phyloP scores from a whole-genome alignment of 2,113 vertebrate genomes.

The Emydocephalus ijimae region DNA sequence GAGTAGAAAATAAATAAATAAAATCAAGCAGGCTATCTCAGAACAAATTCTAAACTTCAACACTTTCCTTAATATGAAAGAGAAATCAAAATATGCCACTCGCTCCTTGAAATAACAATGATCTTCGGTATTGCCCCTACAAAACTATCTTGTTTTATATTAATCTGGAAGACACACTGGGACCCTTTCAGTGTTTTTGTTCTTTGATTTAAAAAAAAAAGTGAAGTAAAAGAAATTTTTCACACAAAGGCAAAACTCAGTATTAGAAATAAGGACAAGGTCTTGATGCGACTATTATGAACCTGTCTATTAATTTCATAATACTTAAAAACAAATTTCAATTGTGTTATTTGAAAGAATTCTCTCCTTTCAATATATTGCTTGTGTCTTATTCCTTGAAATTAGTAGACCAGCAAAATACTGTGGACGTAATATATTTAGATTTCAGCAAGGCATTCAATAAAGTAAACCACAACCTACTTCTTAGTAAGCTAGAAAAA shows the following conservation, averaged over 20 bases:
- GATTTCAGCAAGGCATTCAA: no score
- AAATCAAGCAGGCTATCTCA: background rate
- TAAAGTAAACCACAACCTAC: no score
- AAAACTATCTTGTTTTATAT: background rate
- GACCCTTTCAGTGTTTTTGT: background rate
- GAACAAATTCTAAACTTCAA: background rate
- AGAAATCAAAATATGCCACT: background rate
- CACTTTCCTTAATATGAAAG: background rate
- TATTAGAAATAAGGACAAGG: background rate
- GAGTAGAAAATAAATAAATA: background rate
- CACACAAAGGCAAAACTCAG: background rate
- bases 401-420: no score
- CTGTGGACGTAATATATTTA: no score
- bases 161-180: background rate
- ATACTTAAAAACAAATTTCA: background rate
- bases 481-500: no score
- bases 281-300: background rate
- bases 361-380: background rate
- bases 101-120: background rate
- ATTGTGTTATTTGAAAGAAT: background rate
- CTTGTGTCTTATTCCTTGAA: background rate
- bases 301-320: background rate
- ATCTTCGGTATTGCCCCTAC: background rate
- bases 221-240: background rate
- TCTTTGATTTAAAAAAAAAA: background rate